A percentile compares a stretch with the other conserved stretches of the same genome.
Conservation (phyloP, 2,113 vertebrate species). For the Anthoscopus minutus region DNA sequence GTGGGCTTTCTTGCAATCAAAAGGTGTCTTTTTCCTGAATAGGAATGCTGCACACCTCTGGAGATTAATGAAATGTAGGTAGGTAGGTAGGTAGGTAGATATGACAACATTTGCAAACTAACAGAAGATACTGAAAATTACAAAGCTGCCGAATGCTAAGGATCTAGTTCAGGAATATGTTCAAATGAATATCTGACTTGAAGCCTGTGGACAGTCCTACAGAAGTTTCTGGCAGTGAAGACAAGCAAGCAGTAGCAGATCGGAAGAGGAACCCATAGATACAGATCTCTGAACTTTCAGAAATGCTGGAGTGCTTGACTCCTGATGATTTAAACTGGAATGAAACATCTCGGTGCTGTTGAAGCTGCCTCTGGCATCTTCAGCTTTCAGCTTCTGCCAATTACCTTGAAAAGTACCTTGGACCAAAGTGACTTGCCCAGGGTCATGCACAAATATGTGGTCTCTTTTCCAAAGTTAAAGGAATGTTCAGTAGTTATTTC, state of each 20-base stretch:
- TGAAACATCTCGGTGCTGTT: not conserved
- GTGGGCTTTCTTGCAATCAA: not conserved
- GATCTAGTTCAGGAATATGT: not conserved
- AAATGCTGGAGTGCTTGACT: not conserved
- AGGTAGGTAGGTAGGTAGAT: too few relatives aligned
- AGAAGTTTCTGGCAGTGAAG: not conserved
- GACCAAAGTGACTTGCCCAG: not conserved
- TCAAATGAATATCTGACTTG: not conserved
- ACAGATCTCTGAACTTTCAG: not conserved
- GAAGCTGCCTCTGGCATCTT: not conserved
- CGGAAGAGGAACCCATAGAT: not conserved
- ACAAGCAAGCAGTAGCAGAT: not conserved
- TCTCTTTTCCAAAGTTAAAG: not conserved
- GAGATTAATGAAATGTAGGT: not conserved
- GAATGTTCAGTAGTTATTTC: constrained; percentile 14
- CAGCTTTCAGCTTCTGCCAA: not conserved
- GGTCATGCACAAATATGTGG: not conserved
- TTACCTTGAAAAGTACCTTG: not conserved
- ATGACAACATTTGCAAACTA: not conserved
- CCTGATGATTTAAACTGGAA: not conserved
- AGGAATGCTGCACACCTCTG: not conserved
- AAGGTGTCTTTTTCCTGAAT: not conserved
- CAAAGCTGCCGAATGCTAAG: not conserved
- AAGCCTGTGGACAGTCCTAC: not conserved
- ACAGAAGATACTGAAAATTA: not conserved